Percentiles rank a stretch among this genome's conserved stretches.
Evolutionary conservation across 2,797 vertebrate genomes (phyloP).

Genomic region (Aviceda cuculoides): DNA sequence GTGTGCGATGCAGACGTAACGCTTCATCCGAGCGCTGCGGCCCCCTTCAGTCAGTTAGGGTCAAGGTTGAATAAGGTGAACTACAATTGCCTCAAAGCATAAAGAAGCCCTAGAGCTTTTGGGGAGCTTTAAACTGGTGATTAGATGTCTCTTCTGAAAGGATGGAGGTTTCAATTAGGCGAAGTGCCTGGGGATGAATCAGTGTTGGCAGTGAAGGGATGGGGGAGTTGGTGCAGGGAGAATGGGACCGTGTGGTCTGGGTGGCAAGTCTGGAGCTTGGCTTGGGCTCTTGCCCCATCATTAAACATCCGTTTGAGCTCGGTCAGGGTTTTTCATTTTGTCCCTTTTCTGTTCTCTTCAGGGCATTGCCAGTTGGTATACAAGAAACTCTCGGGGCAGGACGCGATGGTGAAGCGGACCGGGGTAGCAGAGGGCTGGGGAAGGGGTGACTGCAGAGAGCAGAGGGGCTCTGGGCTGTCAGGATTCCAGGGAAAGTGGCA

Average conservation of each 20-base stretch:
- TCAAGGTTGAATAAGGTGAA: neutral
- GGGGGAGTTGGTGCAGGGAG: neutral
- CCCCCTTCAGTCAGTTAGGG: neutral
- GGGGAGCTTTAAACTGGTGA: neutral
- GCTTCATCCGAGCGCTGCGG: neutral
- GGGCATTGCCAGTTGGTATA: neutral
- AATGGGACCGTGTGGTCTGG: neutral
- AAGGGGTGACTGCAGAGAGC: neutral
- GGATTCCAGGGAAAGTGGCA: neutral
- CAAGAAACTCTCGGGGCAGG: neutral
- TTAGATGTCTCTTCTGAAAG: neutral
- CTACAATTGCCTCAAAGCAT: neutral
- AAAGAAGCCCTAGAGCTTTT: neutral
- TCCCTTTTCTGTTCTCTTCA: neutral
- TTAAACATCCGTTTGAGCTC: neutral
- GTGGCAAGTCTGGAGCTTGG: neutral
- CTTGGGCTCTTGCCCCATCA: neutral
- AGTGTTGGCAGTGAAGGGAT: neutral
- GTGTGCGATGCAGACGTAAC: fast-evolving
- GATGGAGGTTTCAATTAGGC: neutral
- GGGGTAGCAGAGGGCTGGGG: too few relatives aligned
- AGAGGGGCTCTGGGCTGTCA: neutral
- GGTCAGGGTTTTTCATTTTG: neutral
- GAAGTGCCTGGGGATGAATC: neutral
- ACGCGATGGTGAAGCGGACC: neutral